Evolutionary conservation across 1,140 invertebrate species (phyloP).

Genomic region (Ylistrum balloti): DNA sequence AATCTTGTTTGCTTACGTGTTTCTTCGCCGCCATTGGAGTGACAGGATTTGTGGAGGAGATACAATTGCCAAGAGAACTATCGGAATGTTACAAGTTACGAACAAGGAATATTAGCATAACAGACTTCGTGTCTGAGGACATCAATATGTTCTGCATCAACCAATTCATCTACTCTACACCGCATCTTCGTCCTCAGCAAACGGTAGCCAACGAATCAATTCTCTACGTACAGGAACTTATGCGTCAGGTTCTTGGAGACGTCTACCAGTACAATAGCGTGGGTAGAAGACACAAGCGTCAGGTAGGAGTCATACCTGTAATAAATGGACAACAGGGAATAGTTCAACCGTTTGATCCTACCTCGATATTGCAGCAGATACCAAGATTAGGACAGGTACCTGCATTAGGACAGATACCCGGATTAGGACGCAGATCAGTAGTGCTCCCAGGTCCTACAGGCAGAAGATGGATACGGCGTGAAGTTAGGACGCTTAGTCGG

Average conservation of each 20-base stretch:
- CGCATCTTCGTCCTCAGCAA: not conserved
- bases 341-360: no score
- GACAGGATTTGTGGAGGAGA: not conserved
- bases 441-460: not conserved
- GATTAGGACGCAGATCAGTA: not conserved
- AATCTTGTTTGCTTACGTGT: not conserved
- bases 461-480: not conserved
- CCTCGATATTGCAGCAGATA: no score
- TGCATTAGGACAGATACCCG: not conserved
- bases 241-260: not conserved
- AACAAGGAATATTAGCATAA: not conserved
- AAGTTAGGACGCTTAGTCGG: not conserved
- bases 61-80: not conserved
- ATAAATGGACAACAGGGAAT: not conserved
- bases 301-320: not conserved
- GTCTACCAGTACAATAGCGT: not conserved
- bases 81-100: not conserved
- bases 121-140: not conserved
- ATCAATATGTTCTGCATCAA: slow-evolving; percentile 6
- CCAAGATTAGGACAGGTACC: not conserved
- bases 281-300: not conserved
- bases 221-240: not conserved
- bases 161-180: not conserved
- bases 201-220: not conserved
- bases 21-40: not conserved